phyloP scores from a whole-genome alignment of 1,140 invertebrate species.

The Reticulitermes speratus region DNA sequence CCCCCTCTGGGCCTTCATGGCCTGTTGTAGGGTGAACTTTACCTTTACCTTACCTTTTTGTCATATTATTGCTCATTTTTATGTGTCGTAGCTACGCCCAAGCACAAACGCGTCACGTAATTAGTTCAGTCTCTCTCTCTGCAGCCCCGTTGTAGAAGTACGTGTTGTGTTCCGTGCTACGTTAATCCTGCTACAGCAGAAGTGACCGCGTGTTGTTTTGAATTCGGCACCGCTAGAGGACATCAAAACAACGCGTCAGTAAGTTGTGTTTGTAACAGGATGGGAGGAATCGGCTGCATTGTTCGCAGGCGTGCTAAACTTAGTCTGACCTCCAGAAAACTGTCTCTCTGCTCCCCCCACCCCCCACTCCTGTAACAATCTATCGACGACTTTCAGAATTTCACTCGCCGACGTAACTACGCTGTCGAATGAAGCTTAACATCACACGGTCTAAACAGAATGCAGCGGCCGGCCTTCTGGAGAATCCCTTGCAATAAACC shows the following conservation, averaged over 20 bases:
- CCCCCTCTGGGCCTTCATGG: too few species aligned
- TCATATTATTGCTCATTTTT: too few species aligned
- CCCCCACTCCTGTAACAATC: neutral
- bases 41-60: too few species aligned
- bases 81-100: too few species aligned
- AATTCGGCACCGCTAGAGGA: too few species aligned
- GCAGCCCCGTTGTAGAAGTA: too few species aligned
- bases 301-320: constrained; percentile 17
- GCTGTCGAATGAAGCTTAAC: neutral
- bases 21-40: too few species aligned
- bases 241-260: neutral
- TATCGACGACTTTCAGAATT: neutral
- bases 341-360: neutral
- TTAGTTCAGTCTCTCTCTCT: too few species aligned
- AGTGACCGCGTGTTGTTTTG: too few species aligned
- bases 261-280: neutral
- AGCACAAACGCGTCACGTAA: too few species aligned
- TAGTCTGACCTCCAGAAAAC: constrained; percentile 28
- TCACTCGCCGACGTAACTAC: neutral
- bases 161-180: too few species aligned
- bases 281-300: neutral
- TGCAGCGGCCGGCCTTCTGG: constrained; percentile 29
- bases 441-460: neutral
- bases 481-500: constrained; percentile 23
- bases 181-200: too few species aligned